Conservation (phyloP, 2,797 vertebrate genomes). For the Acrossocheilus wenchowensis region DNA sequence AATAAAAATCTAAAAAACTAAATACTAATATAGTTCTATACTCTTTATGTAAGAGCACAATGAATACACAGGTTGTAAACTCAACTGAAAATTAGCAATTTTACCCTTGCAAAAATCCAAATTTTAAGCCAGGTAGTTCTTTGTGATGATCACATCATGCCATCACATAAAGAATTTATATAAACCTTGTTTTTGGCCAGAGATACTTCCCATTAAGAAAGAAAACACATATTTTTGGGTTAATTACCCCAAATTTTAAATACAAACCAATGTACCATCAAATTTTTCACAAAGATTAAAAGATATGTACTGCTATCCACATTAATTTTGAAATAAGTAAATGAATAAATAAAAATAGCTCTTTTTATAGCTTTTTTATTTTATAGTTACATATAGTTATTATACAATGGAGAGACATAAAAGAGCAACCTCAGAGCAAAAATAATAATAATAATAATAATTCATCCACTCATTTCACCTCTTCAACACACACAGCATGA, state of each 20-base stretch:
- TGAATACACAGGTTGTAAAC: not conserved
- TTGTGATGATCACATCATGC: not conserved
- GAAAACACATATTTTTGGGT: not conserved
- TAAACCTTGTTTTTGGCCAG: not conserved
- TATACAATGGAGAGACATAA: not conserved
- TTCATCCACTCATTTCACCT: constrained; percentile 54
- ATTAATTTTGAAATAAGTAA: not conserved
- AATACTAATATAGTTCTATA: not conserved
- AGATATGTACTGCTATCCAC: not conserved
- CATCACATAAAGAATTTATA: not conserved
- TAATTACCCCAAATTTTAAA: not conserved
- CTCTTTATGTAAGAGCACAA: not conserved
- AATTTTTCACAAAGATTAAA: constrained; percentile 11
- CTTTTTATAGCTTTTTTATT: not conserved
- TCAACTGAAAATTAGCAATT: not conserved
- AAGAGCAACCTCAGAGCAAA: not conserved
- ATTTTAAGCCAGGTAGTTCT: not conserved
- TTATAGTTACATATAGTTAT: not conserved
- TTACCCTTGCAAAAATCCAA: not conserved
- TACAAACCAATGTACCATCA: not conserved
- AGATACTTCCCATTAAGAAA: not conserved
- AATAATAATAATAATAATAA: not conserved
- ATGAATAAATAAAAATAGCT: not conserved
- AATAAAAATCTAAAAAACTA: not conserved
- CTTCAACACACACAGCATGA: constrained; percentile 46